Evolutionary conservation across 1,140 invertebrate species (phyloP).

Genomic region (Apolygus lucorum): DNA sequence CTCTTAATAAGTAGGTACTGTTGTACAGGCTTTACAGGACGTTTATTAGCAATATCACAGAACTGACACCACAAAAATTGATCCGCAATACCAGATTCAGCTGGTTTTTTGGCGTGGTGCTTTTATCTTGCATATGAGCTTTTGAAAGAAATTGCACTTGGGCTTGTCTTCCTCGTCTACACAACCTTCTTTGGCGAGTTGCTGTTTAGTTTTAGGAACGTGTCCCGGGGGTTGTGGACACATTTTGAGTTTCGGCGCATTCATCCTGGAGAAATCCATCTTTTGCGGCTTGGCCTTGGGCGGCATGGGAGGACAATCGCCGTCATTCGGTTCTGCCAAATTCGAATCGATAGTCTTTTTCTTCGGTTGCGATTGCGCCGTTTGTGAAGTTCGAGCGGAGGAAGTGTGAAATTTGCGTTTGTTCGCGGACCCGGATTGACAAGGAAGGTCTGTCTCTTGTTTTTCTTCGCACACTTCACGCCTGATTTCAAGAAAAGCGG

Average conservation of each 20-base stretch:
- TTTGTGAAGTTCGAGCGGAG: background rate
- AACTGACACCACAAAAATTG: too few species aligned
- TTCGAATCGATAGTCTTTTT: background rate
- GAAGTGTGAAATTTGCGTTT: constrained; percentile 4
- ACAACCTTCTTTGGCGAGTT: constrained; percentile 11
- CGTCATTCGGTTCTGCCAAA: background rate
- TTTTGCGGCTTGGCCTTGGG: background rate
- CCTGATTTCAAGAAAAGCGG: background rate
- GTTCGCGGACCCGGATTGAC: background rate
- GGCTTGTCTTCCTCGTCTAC: background rate
- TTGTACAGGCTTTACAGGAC: background rate
- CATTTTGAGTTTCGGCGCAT: background rate
- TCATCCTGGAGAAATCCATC: background rate
- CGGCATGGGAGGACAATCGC: background rate
- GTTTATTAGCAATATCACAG: too few species aligned
- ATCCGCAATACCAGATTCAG: background rate
- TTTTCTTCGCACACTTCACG: background rate
- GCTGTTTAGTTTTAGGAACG: background rate
- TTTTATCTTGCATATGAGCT: background rate
- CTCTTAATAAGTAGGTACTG: background rate
- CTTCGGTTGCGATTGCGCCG: background rate
- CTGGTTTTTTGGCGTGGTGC: background rate
- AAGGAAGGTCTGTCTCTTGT: background rate
- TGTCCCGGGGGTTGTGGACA: background rate
- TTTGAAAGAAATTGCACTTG: constrained; percentile 1